Evolutionary conservation across 2,113 vertebrate species (phyloP), one percentile per base, ranked within the genome.

Genomic region (Eubucco bourcierii): DNA sequence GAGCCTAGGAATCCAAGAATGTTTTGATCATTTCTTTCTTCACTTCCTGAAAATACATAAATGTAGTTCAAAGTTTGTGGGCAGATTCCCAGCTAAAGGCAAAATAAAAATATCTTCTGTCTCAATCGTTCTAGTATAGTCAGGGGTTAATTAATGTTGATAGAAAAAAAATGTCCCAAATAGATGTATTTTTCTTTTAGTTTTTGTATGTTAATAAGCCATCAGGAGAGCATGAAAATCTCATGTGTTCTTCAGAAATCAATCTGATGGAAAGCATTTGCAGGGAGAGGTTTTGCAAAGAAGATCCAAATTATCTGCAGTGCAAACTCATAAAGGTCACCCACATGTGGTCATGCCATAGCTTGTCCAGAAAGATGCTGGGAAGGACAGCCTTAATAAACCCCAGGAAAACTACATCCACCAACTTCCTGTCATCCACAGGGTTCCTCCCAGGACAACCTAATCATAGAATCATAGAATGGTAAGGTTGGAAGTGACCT

Each of bases 171-270:
- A 70, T 31, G 31, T 74, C 17, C 59, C 84, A 90, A 93, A 77
- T 77, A 73, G 33, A 67, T 64, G 21, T 60, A 31, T 59, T 82
- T 92, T 63, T 87, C 91, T 86, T 95, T 81, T 39, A 90, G 77
- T 89, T 82, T 80, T 52, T 84, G 7, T 53, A 75, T 96, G 88
- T 91, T 84, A 95, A 78, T 87, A 94, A 95, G 44, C 20, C 73
- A 65, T 90, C 52, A 91, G 87, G 56, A 70, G 80, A 95, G 50
- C 88, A 80, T 66, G 61, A 92, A 34, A 74, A 59, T 56, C 46
- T 88, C 58, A 61, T 95, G 82, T 72, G 82, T 75, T 79, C 84
- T 94, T 90, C 74, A 77, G 87, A 93, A 95, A 96, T 95, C 89
- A 97, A 61, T 90, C 37, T 39, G 46, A 63, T 87, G 75, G 58